phyloP scores from a whole-genome alignment of 2,888 invertebrate genomes.

The Microctonus hyperodae region DNA sequence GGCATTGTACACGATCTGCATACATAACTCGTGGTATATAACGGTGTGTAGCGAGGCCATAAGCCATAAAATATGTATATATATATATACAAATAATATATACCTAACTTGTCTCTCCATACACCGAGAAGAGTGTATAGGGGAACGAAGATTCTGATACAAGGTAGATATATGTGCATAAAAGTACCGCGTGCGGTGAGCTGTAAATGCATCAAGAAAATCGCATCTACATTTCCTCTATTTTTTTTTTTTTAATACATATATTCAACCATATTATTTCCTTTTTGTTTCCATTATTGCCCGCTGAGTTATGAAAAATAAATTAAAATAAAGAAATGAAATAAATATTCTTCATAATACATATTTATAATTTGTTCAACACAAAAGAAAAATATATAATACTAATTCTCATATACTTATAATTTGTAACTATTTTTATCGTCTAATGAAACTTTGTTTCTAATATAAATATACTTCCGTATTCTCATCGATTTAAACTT shows the following conservation, averaged over 20 bases:
- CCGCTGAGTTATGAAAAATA: too few species aligned
- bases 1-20: slow-evolving; percentile 31
- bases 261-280: too few species aligned
- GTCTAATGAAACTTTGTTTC: neutral
- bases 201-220: slow-evolving; percentile 19
- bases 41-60: slow-evolving; percentile 16
- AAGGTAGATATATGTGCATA: slow-evolving; percentile 17
- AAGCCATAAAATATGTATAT: too few species aligned
- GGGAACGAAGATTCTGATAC: slow-evolving; percentile 7
- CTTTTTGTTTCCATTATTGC: too few species aligned
- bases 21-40: slow-evolving; percentile 35
- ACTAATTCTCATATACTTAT: neutral
- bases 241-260: neutral
- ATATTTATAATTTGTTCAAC: too few species aligned
- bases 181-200: slow-evolving; percentile 22
- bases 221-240: slow-evolving; percentile 24
- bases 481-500: slow-evolving; percentile 28
- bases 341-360: too few species aligned
- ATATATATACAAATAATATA: slow-evolving; percentile 13
- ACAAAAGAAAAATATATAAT: too few species aligned
- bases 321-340: too few species aligned
- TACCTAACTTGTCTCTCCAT: slow-evolving; percentile 12
- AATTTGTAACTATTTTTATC: neutral
- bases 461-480: slow-evolving; percentile 32
- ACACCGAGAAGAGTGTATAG: neutral